Conservation (phyloP, 2,113 vertebrate species). For the Paradisaea rubra region DNA sequence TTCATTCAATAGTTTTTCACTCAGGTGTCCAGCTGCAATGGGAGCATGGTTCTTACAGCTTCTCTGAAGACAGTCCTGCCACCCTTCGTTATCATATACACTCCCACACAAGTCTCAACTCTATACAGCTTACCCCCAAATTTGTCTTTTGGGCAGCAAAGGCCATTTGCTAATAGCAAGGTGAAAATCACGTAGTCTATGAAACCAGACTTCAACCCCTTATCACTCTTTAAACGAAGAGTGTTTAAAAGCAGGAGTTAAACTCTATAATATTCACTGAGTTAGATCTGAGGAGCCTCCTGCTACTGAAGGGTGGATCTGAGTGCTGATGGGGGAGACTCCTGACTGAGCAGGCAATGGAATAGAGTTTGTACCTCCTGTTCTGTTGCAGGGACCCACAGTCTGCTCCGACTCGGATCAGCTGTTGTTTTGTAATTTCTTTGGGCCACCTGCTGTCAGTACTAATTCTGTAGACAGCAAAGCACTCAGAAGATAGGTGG, state of each 20-base stretch:
- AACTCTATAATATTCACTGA: not conserved
- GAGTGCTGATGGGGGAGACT: not conserved
- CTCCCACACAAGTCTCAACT: rapidly evolving
- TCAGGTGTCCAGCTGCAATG: not conserved
- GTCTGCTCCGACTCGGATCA: constrained; percentile 41
- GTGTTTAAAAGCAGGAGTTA: not conserved
- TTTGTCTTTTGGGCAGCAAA: not conserved
- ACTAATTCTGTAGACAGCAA: constrained; percentile 59
- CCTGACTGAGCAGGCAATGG: constrained; percentile 2
- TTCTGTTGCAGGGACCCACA: constrained; percentile 44
- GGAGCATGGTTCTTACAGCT: not conserved
- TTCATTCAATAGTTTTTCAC: not conserved
- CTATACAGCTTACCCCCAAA: not conserved
- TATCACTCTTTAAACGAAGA: not conserved
- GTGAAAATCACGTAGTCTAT: not conserved
- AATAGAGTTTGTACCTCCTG: not conserved
- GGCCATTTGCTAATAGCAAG: not conserved
- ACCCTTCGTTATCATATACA: not conserved
- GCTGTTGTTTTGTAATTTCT: constrained; percentile 70
- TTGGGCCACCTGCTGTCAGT: constrained; percentile 64
- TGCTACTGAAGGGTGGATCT: not conserved
- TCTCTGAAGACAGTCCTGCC: not conserved
- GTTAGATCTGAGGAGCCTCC: not conserved
- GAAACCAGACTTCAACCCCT: not conserved
- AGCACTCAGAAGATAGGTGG: constrained; percentile 43